Conservation (phyloP, 2,113 vertebrate genomes). For the Stigmatopora argus region DNA sequence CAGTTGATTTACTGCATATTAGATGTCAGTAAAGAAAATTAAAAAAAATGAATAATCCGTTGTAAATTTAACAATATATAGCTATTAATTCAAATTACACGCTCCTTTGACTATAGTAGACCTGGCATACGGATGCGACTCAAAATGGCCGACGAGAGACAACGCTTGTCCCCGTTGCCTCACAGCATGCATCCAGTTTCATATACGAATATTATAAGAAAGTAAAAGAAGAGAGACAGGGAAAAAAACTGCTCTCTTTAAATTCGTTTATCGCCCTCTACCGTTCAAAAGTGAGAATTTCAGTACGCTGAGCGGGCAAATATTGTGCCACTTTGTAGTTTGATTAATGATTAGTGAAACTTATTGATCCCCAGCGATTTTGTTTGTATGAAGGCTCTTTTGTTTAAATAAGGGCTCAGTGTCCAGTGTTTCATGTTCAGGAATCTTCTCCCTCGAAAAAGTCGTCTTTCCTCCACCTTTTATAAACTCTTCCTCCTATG, state of each 20-base stretch:
- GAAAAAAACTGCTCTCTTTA: background rate
- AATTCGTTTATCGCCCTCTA: conserved; percentile 42
- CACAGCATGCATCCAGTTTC: no score
- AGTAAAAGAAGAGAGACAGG: background rate
- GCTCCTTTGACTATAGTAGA: no score
- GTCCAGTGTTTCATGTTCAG: conserved; percentile 5
- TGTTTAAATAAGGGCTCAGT: conserved; percentile 47
- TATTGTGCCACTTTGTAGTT: conserved; percentile 11
- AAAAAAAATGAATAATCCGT: no score
- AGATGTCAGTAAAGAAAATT: no score
- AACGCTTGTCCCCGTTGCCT: no score
- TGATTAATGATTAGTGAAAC: conserved; percentile 60
- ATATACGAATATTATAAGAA: no score
- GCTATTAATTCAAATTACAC: no score
- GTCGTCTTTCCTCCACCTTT: conserved; percentile 3
- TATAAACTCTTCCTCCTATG: background rate
- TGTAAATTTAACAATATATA: no score
- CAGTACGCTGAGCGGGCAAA: background rate
- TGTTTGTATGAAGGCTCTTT: conserved; percentile 23
- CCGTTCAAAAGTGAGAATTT: conserved; percentile 27
- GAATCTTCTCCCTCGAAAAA: background rate
- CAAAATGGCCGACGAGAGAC: no score
- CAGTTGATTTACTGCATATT: no score
- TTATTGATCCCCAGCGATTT: conserved; percentile 59
- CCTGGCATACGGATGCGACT: no score